phyloP scores from a whole-genome alignment of 2,113 vertebrate genomes.

The Megaleporinus macrocephalus region DNA sequence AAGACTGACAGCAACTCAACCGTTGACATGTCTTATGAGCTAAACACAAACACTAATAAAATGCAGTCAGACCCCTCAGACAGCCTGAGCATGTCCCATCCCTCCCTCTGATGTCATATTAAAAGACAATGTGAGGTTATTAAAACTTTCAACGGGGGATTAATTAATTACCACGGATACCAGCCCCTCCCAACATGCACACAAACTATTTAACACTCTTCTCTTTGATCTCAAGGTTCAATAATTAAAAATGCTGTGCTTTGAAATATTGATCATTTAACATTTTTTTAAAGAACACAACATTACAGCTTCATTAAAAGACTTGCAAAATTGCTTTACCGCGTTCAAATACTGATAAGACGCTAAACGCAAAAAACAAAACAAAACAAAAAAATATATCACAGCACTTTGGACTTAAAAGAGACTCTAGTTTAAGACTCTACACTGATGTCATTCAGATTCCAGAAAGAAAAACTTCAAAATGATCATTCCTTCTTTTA shows the following conservation, averaged over 20 bases:
- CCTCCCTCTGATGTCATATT: background rate
- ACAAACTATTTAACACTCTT: conserved; percentile 12
- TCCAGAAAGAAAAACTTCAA: background rate
- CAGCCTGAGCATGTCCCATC: background rate
- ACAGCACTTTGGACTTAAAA: conserved; percentile 54
- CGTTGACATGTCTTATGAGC: background rate
- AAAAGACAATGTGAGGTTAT: conserved; percentile 16
- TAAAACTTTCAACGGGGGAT: conserved; percentile 24
- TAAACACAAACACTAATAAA: background rate
- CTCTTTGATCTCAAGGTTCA: conserved; percentile 2
- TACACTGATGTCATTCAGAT: conserved; percentile 48
- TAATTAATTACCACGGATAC: conserved; percentile 11
- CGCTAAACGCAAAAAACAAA: conserved; percentile 52
- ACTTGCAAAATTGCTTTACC: conserved; percentile 31
- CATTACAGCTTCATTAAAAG: conserved; percentile 12
- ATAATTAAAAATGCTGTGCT: conserved; percentile 19
- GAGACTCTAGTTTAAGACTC: conserved; percentile 26
- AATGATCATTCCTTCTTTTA: conserved; percentile 10
- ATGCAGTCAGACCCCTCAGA: background rate
- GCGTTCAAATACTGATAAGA: conserved; percentile 39
- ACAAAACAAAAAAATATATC: too few relatives aligned
- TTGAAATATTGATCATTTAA: conserved; percentile 27
- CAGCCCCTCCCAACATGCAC: background rate
- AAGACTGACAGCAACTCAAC: conserved; percentile 7
- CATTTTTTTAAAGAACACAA: conserved; percentile 18